phyloP scores from a whole-genome alignment of 2,888 invertebrate species.

The Clunio marinus region DNA sequence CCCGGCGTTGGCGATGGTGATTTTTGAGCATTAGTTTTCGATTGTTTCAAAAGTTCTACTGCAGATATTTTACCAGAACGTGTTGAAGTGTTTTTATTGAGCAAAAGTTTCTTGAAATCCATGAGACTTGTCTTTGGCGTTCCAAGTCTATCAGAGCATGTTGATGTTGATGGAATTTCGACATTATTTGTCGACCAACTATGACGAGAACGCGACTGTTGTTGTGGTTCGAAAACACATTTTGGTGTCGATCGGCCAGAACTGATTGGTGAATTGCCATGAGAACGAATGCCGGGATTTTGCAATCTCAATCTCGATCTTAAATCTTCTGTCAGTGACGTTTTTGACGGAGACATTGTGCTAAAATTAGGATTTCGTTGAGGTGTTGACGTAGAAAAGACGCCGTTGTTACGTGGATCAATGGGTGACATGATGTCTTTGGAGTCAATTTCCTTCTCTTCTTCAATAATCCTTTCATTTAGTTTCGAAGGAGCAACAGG shows the following conservation, averaged over 20 bases:
- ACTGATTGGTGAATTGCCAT: conserved; percentile 54
- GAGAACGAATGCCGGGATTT: conserved; percentile 47
- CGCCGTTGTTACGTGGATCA: conserved; percentile 58
- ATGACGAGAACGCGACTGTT: conserved; percentile 52
- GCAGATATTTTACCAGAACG: conserved; percentile 66
- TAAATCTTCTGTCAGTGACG: conserved; percentile 74
- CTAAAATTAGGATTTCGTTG: conserved; percentile 24
- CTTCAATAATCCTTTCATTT: conserved; percentile 40
- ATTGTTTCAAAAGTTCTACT: conserved; percentile 71
- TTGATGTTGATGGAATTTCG: conserved; percentile 52
- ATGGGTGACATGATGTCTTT: conserved; percentile 63
- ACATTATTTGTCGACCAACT: conserved; percentile 57
- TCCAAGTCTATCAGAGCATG: conserved; percentile 63
- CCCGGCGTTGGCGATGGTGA: conserved; percentile 41
- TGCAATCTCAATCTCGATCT: conserved; percentile 41
- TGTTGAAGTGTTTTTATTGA: conserved; percentile 62
- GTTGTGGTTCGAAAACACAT: conserved; percentile 49
- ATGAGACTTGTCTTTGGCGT: conserved; percentile 71
- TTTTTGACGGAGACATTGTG: conserved; percentile 61
- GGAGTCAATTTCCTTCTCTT: conserved; percentile 45
- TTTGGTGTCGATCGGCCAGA: conserved; percentile 53
- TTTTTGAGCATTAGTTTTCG: conserved; percentile 54
- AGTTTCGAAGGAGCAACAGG: conserved; percentile 40
- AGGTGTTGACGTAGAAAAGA: conserved; percentile 67
- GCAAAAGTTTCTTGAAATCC: conserved; percentile 76